These are phyloP conservation scores for Dolichopus griseipennis DNA, from an alignment of 2,888 invertebrate genomes.

Conservation along the genomic window DNA sequence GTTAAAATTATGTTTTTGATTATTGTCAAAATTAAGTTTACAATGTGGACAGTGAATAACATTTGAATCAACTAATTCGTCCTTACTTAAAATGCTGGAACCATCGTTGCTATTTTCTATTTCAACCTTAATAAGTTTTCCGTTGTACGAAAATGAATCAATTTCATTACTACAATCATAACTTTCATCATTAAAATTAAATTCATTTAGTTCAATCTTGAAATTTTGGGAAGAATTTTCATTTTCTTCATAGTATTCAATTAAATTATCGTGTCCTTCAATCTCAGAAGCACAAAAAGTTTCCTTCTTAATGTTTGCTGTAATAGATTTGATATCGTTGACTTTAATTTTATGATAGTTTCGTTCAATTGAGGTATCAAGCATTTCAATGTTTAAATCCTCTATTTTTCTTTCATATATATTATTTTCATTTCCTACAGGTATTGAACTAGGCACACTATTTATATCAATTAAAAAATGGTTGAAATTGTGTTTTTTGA, in stretches of 20 bases:
- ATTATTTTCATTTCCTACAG: background rate
- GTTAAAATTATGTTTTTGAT: background rate
- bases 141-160: background rate
- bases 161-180: background rate
- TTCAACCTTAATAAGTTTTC: background rate
- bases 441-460: too few relatives aligned
- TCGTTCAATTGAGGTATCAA: background rate
- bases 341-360: too few relatives aligned
- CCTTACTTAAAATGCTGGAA: background rate
- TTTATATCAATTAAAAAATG: background rate
- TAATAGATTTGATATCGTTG: too few relatives aligned
- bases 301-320: background rate
- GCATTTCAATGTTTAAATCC: background rate
- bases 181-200: background rate
- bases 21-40: background rate
- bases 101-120: background rate
- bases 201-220: too few relatives aligned
- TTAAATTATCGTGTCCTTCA: background rate
- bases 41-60: background rate
- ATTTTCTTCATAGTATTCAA: background rate
- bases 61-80: background rate
- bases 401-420: background rate
- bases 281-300: background rate
- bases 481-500: background rate
- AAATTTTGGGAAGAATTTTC: too few relatives aligned